Percentiles rank a stretch among this genome's conserved stretches.
phyloP scores from a whole-genome alignment of 2,113 vertebrate genomes.

The Candoia aspera region DNA sequence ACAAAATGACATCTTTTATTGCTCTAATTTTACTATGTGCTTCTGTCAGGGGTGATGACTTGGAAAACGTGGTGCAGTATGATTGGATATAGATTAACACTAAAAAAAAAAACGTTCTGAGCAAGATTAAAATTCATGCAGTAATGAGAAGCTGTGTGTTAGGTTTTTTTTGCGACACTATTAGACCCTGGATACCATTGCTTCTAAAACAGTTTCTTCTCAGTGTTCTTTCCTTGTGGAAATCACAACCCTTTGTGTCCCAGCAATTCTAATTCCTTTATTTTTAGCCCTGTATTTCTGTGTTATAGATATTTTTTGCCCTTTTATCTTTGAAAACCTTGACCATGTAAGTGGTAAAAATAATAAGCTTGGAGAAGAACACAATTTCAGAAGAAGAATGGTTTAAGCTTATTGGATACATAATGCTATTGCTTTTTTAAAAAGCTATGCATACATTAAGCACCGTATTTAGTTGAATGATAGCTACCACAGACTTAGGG shows the following conservation, averaged over 20 bases:
- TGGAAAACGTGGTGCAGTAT: constrained; percentile 18
- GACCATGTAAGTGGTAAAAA: constrained; percentile 46
- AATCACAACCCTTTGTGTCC: constrained; percentile 33
- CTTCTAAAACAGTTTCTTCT: constrained; percentile 41
- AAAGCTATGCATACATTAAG: neutral
- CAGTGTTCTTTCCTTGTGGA: constrained; percentile 29
- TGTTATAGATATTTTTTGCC: neutral
- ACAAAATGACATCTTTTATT: constrained; percentile 19
- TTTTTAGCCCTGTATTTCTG: constrained; percentile 19
- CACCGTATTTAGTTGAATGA: neutral
- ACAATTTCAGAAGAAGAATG: constrained; percentile 55
- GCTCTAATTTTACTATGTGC: neutral
- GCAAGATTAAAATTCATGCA: neutral
- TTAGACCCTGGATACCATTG: neutral
- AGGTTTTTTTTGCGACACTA: neutral
- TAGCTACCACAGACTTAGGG: neutral
- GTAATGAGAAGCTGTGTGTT: neutral
- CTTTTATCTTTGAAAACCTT: constrained; percentile 37
- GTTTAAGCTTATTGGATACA: constrained; percentile 45
- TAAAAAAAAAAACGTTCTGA: neutral
- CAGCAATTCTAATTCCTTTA: constrained; percentile 32
- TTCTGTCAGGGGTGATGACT: neutral
- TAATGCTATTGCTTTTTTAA: neutral
- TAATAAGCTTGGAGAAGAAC: constrained; percentile 48
- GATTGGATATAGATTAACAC: neutral